Evolutionary conservation across 1,140 invertebrate genomes (phyloP), one percentile per base, ranked within the genome.

Genomic region (Ceratosolen solmsi): DNA sequence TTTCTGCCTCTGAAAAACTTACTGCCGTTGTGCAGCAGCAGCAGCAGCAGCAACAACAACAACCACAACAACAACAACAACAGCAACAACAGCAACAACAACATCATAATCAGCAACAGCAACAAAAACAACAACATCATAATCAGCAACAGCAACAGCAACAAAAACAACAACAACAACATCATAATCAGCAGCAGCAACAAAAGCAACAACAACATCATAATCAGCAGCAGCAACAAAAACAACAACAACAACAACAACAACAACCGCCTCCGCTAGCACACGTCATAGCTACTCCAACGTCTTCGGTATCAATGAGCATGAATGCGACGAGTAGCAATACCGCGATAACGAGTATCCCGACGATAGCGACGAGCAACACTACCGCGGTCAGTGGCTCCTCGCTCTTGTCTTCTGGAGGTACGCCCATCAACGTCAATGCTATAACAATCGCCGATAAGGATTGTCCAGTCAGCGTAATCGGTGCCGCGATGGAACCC

Each of bases 111-210:
- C 72, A 17, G 80, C 81, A 65, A 70, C 63, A 51, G 58, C 58
- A 51, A 25, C 22, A 36, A 30, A 27, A 33, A 17, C 27, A 80
- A 4, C 79, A 81, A 5, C 82, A 83, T 60, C 75, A 60, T 38
- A 86, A 46, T n/a, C 72, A 17, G 7, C 82, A 83, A 9, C 82
- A 80, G 17, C 77, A 80, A 2, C 82, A 82, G 72, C 74, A 58
- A 46, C 87, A 41, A n/a, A 68, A 17, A 81, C 81, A 65, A 70
- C 84, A 20, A 78, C 17, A 30, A 22, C 63, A 70, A 17, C 58
- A 78, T 33, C 63, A 51, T 4, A 30, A 76, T 46, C 8, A 46
- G 41, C 54, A 58, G 22, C 73, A 58, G 30, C 41, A 46, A 13
- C 41, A 46, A 20, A 25, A 56, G 15, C 80, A 82, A 8, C 82